Evolutionary conservation across 2,888 invertebrate genomes (phyloP), one percentile per base, ranked within the genome.

Genomic region (Caenorhabditis sp.): DNA sequence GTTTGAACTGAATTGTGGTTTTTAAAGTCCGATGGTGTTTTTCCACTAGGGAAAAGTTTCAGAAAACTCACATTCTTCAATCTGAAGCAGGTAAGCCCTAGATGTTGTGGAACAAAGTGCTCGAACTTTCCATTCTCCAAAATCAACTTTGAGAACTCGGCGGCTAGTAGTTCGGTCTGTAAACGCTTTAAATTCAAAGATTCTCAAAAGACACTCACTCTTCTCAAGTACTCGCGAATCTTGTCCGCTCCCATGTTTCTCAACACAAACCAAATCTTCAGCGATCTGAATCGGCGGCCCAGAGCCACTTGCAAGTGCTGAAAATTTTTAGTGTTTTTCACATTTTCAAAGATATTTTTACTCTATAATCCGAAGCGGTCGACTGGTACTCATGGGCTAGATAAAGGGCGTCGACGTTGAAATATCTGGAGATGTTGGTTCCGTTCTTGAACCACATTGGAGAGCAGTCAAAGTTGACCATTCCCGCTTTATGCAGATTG

Each of bases 391-490:
- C 98, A 91, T 99, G 99, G 90, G 97, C 95, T 82, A 99, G 93
- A 92, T 99, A 99, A 2, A 99, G 94, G 0, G 99, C 98, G 90
- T 98, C 97, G 1, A 99, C 98, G 91, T 98, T 98, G 93, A 99
- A 99, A 0, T 98, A 98, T 84, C 96, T 94, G 92, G 98, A 98
- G 1, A 99, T 94, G 7, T 96, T 95, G 19, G 95, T 95, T 91
- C 97, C 96, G 92, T 97, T 96, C 47, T 85, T 81, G 94, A 94
- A 97, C 97, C 98, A 99, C 96, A 99, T 96, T 1, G 97, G 97
- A 0, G 98, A 98, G 92, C 98, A 99, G 93, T 99, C 99, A 89
- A 99, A 99, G 93, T 98, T 97, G 10, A 98, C 96, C 97, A 99
- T 96, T 93, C 99, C 93, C 97, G 98, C 98, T 93, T 99, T 99